Conservation (phyloP, 2,113 vertebrate genomes). For the Tachysurus vachellii region DNA sequence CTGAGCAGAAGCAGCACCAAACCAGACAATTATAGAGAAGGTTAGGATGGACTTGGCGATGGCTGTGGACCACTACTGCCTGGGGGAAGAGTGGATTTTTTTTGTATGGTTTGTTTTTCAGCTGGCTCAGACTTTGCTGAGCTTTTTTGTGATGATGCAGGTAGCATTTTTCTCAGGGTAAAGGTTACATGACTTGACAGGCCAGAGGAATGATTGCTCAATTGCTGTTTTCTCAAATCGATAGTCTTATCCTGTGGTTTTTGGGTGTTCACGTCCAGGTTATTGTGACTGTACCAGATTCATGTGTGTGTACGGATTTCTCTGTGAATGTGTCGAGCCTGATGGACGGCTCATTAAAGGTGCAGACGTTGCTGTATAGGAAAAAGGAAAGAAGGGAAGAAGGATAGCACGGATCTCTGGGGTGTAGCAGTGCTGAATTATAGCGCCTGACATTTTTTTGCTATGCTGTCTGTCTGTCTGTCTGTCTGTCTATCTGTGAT, state of each 20-base stretch:
- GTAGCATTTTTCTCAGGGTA: background rate
- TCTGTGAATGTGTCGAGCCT: background rate
- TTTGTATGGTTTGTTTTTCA: background rate
- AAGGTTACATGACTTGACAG: background rate
- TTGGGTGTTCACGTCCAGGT: background rate
- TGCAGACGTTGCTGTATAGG: conserved; percentile 1
- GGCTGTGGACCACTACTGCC: background rate
- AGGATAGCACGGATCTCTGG: background rate
- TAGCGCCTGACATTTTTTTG: conserved; percentile 10
- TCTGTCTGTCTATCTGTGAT: background rate
- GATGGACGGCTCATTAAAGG: conserved; percentile 1
- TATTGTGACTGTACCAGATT: background rate
- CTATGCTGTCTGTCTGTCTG: background rate
- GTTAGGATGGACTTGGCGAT: background rate
- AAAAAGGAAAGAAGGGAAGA: background rate
- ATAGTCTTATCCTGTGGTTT: background rate
- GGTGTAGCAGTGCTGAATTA: background rate
- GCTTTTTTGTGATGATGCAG: background rate
- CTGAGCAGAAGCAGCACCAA: background rate
- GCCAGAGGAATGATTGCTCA: background rate
- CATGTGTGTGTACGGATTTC: background rate
- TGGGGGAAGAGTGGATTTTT: background rate
- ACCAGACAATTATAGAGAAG: conserved; percentile 1
- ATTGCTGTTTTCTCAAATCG: background rate
- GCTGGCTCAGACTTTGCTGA: conserved; percentile 6